phyloP scores from a whole-genome alignment of 2,113 vertebrate species.

The Tichodroma muraria region DNA sequence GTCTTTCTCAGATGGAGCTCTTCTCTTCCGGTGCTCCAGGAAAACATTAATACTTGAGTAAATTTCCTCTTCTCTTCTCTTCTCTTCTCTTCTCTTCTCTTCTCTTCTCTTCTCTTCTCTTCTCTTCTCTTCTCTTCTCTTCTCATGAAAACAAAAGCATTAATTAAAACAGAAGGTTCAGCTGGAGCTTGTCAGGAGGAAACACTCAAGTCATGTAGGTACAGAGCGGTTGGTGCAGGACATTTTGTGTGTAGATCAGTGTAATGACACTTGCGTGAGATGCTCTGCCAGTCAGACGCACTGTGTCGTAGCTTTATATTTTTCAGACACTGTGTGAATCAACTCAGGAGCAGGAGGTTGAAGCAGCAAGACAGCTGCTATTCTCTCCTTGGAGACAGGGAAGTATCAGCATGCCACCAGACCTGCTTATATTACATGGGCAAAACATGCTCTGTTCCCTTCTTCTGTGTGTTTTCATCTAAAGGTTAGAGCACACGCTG shows the following conservation, averaged over 20 bases:
- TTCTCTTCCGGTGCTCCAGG: neutral
- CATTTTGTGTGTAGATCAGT: neutral
- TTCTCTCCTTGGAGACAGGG: neutral
- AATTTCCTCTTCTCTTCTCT: too few species aligned
- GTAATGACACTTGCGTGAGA: neutral
- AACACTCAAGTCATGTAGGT: fast-evolving
- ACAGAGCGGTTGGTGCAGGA: neutral
- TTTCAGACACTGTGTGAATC: neutral
- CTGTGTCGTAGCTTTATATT: neutral
- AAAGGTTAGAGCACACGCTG: neutral
- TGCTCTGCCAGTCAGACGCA: neutral
- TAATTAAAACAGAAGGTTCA: neutral
- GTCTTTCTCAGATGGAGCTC: neutral
- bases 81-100: too few species aligned
- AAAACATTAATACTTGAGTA: neutral
- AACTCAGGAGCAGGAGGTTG: neutral
- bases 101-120: too few species aligned
- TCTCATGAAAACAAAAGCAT: too few species aligned
- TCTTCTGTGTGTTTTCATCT: neutral
- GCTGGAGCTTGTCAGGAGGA: neutral
- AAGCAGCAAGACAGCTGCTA: slow-evolving; percentile 37
- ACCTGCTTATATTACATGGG: neutral
- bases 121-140: too few species aligned
- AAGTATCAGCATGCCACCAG: neutral
- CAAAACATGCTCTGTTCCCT: neutral